Evolutionary conservation across 2,888 invertebrate genomes (phyloP), one percentile per base, ranked within the genome.

Genomic region (Lysandra bellargus): DNA sequence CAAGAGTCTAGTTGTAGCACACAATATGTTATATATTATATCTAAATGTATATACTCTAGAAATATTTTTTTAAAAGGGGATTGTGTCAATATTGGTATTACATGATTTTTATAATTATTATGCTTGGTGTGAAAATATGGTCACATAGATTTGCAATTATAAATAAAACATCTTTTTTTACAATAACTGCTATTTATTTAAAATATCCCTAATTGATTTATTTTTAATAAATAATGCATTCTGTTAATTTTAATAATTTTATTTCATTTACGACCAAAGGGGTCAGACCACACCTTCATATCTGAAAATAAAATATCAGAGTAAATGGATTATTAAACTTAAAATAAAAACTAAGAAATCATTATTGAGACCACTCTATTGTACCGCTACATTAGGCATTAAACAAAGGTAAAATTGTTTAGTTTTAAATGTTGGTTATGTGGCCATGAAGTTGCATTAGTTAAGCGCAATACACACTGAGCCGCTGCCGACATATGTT

Each of bases 241-340:
- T 88, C 84, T 14, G 64, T 9, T 4, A 64, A 30, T 64, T 30
- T 23, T 23, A 23, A 23, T 23, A 23, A 23, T 23, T 23, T 88
- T 87, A 78, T 90, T 85, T 85, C 95, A 94, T 85, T 94, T 95
- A 12, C 95, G 88, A 14, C 89, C 95, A 88, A 96, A 96, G 49
- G 95, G 96, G 88, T 96, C 95, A 33, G 94, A 89, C 96, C 95
- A 96, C 3, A 95, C 92, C 83, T 95, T 95, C 96, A 96, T 95
- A 89, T 95, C 95, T 95, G 91, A 82, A 93, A 95, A 81, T 81
- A 83, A 83, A 78, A 79, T 78, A 37, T 49, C 23, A 49, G 57
- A 37, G 2, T 79, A 33, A 69, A 14, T 75, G 17, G 57, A 12
- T 14, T 61, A 0, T 49, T 4, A 37, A 57, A 14, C 37, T 9